Evolutionary conservation across 2,113 vertebrate species (phyloP).

Genomic region (Leucoraja erinaceus): DNA sequence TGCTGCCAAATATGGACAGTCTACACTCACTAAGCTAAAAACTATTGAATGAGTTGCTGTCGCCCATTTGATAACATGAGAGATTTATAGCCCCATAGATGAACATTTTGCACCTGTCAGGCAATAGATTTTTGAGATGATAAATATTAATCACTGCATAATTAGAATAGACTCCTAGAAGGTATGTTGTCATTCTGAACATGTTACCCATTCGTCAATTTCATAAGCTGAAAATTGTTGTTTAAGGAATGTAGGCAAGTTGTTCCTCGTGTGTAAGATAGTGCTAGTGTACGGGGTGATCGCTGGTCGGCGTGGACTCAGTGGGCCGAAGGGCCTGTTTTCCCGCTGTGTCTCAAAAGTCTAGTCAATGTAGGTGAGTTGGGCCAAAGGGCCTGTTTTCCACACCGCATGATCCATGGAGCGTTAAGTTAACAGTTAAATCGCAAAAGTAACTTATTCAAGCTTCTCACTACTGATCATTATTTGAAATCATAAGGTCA

Average conservation of each 20-base stretch:
- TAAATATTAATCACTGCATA: too few species aligned
- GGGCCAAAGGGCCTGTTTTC: too few species aligned
- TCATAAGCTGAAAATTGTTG: not conserved
- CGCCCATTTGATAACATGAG: too few species aligned
- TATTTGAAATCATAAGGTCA: not conserved
- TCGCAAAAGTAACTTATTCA: not conserved
- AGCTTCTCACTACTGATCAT: not conserved
- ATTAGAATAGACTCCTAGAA: not conserved
- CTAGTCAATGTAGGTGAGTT: too few species aligned
- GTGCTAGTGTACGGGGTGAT: too few species aligned
- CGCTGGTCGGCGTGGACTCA: too few species aligned
- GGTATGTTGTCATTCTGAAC: not conserved
- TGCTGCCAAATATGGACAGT: too few species aligned
- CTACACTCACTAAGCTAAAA: not conserved
- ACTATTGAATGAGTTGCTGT: too few species aligned
- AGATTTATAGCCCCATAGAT: too few species aligned
- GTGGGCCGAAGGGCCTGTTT: too few species aligned
- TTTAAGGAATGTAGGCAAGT: not conserved
- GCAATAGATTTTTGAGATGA: not conserved
- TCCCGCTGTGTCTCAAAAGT: too few species aligned
- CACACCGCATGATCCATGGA: not conserved
- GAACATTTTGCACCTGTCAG: not conserved
- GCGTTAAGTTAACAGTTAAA: not conserved
- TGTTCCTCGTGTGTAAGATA: too few species aligned
- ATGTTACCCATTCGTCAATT: not conserved